Conservation (phyloP, 2,113 vertebrate genomes). For the Fregetta grallaria region DNA sequence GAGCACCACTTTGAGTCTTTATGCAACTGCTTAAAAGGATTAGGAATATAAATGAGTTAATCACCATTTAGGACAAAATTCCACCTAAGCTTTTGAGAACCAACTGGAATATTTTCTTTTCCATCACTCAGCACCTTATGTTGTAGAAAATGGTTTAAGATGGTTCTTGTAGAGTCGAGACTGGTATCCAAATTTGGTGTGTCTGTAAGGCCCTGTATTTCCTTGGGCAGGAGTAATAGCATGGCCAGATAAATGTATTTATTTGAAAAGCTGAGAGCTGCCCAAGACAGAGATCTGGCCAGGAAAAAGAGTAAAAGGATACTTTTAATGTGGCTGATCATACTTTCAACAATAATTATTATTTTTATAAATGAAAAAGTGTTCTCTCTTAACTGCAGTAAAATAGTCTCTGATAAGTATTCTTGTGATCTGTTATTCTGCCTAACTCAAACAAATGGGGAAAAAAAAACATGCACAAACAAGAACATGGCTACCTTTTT, state of each 20-base stretch:
- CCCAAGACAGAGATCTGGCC: not conserved
- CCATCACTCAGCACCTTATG: not conserved
- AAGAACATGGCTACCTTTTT: not conserved
- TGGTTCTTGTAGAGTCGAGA: not conserved
- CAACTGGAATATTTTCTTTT: not conserved
- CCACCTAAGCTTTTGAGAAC: not conserved
- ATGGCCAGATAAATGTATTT: not conserved
- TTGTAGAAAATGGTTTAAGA: not conserved
- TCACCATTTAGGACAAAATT: constrained; percentile 6
- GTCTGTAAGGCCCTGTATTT: not conserved
- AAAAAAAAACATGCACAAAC: not conserved
- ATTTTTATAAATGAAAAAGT: not conserved
- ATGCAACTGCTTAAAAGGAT: not conserved
- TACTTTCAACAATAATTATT: not conserved
- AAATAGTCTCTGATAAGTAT: not conserved
- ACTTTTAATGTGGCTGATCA: not conserved
- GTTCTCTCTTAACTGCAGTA: not conserved
- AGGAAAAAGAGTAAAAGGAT: not conserved
- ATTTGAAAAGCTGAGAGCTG: not conserved
- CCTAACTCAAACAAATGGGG: not conserved
- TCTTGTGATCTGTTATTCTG: not conserved
- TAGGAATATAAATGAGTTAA: not conserved
- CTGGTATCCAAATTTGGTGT: not conserved
- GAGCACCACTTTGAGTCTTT: not conserved
- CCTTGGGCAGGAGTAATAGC: not conserved